phyloP scores from a whole-genome alignment of 2,113 vertebrate species.

The Acanthochromis polyacanthus region DNA sequence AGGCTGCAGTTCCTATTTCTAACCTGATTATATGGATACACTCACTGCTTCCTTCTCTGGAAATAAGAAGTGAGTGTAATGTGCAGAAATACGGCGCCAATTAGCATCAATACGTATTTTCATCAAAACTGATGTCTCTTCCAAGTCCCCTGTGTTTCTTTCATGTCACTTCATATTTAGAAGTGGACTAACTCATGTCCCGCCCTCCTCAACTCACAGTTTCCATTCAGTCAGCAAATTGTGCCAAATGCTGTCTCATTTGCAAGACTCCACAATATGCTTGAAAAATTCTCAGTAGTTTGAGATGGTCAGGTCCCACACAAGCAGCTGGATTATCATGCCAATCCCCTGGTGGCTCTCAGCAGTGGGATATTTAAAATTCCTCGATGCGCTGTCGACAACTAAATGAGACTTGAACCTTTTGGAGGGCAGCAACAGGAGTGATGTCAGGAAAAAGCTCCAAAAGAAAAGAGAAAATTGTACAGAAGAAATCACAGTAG shows the following conservation, averaged over 20 bases:
- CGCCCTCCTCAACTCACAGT: not conserved
- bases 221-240: not conserved
- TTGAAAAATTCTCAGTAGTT: not conserved
- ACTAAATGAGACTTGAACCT: constrained; percentile 2
- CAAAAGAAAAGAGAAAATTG: not conserved
- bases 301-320: not conserved
- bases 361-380: constrained; percentile 21
- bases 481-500: not conserved
- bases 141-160: not conserved
- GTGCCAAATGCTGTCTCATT: not conserved
- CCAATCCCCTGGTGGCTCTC: constrained; percentile 13
- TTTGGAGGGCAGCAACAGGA: not conserved
- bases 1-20: not conserved
- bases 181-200: not conserved
- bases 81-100: constrained; percentile 23
- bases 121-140: constrained; percentile 1
- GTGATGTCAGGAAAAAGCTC: not conserved
- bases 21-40: not conserved
- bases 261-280: not conserved
- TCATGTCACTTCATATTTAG: constrained; percentile 8
- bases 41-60: no score
- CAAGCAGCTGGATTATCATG: not conserved
- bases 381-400: not conserved
- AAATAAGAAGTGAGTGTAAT: not conserved
- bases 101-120: constrained; percentile 34